A percentile compares a stretch with the other conserved stretches of the same genome.
phyloP scores from a whole-genome alignment of 1,140 invertebrate species.

The Drosophila miranda region DNA sequence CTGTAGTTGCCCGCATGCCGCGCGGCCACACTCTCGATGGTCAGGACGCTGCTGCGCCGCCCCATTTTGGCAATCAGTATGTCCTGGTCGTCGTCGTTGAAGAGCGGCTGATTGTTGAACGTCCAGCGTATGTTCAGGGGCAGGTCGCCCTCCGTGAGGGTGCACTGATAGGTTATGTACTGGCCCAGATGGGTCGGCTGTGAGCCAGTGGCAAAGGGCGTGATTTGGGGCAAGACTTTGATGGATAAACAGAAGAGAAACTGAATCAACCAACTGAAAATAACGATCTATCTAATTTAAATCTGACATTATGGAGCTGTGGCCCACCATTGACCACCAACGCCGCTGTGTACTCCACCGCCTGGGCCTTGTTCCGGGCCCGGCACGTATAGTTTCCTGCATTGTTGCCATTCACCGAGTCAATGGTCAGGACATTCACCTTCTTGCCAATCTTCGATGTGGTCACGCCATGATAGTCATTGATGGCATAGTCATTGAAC shows the following conservation, averaged over 20 bases:
- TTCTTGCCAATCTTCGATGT: conserved; percentile 89
- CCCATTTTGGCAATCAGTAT: conserved; percentile 82
- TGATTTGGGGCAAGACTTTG: conserved; percentile 86
- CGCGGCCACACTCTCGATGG: conserved; percentile 88
- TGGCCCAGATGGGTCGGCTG: conserved; percentile 86
- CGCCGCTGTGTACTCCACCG: conserved; percentile 86
- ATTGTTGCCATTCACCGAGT: conserved; percentile 88
- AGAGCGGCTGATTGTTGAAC: conserved; percentile 85
- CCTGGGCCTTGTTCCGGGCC: conserved; percentile 89
- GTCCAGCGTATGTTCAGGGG: conserved; percentile 92
- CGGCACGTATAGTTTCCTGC: conserved; percentile 90
- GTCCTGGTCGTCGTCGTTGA: conserved; percentile 82
- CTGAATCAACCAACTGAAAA: conserved; percentile 19
- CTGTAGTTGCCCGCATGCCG: conserved; percentile 87
- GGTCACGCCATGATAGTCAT: conserved; percentile 86
- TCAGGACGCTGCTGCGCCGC: conserved; percentile 86
- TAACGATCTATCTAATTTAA: conserved; percentile 17
- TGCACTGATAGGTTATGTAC: conserved; percentile 85
- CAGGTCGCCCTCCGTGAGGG: conserved; percentile 89
- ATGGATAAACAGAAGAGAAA: not conserved
- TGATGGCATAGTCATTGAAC: conserved; percentile 86
- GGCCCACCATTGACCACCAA: conserved; percentile 90
- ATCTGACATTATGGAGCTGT: not conserved
- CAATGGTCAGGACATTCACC: conserved; percentile 89
- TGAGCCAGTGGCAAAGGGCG: conserved; percentile 86